Base-by-base conservation (phyloP, 2,113 vertebrate genomes). In the Tupaia tana region DNA sequence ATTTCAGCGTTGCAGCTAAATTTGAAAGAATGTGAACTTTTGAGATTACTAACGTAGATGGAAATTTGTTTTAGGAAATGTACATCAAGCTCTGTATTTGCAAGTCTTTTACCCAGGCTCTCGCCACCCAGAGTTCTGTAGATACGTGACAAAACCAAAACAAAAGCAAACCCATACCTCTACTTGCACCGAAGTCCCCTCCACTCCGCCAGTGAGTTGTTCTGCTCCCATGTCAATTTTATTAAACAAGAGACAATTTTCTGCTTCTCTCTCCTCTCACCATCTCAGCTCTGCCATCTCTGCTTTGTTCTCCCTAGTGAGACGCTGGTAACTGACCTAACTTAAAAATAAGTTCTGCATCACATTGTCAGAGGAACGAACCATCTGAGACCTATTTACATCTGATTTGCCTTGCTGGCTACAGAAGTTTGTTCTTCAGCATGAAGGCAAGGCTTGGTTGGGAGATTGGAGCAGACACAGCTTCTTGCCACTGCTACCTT, bases 11-110 rank as follows among this genome's bases (percentile, higher is more conserved):
- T n/a, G 78, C 31, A 61, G 90, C 94, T 93, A 69, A 91, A 82
- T 78, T 34, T 31, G 71, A 90, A 83, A 90, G 89, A 82, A 78
- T 64, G 92, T 80, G 90, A 93, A 70, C 80, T 92, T 95, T 67
- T 25, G 74, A 89, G 96, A 83, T 78, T 92, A 71, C 90, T 69
- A 63, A 79, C 12, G 87, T 27, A 22, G 82, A 95, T 79, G 89
- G 63, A 70, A 29, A 78, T 78, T n/a, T 61, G 77, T 58, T 78
- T 69, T 73, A 58, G 11, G 27, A 16, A 77, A 19, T 29, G 61
- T 31, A 56, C 79, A 10, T 9, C 7, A 71, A 31, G 58, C 79
- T 75, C 75, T 58, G 34, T 27, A n/a, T 73, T 56, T 43, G 2
- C 59, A 69, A 34, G 13, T 22, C 20, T 63, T 73, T 67, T 29